These are phyloP conservation scores for Fistularia tabacaria DNA, from an alignment of 2,797 vertebrate species.

Conservation along the genomic window DNA sequence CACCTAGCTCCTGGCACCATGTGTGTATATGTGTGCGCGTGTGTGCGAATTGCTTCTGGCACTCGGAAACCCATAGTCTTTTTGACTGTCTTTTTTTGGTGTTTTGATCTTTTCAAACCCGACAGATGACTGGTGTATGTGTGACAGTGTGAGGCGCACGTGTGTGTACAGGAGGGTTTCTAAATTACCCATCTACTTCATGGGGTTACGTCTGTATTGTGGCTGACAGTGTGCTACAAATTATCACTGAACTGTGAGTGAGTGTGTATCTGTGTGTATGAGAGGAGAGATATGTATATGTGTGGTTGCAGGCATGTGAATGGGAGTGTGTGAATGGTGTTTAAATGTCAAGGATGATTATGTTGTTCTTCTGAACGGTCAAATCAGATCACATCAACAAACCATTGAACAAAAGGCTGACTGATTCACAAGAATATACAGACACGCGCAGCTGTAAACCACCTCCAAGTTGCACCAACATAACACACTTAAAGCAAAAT, in stretches of 20 bases:
- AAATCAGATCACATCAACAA: conserved; percentile 73
- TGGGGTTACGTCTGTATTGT: conserved; percentile 60
- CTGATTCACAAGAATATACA: conserved; percentile 37
- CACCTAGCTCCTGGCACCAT: conserved; percentile 71
- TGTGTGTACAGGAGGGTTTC: conserved; percentile 34
- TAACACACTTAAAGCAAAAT: conserved; percentile 27
- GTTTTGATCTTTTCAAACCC: conserved; percentile 69
- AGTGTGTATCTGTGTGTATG: conserved; percentile 15
- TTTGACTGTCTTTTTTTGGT: conserved; percentile 69
- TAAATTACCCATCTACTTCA: conserved; percentile 57
- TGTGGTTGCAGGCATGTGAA: conserved; percentile 24
- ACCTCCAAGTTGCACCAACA: conserved; percentile 35
- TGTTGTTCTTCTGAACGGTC: conserved; percentile 58
- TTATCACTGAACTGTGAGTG: conserved; percentile 43
- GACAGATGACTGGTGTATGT: conserved; percentile 60
- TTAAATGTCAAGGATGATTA: conserved; percentile 63
- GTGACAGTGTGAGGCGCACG: conserved; percentile 22
- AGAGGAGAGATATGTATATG: conserved; percentile 18
- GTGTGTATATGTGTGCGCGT: conserved; percentile 26
- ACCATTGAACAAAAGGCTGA: conserved; percentile 46
- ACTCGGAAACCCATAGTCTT: conserved; percentile 65
- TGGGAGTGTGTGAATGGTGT: conserved; percentile 35
- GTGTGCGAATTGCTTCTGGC: conserved; percentile 61
- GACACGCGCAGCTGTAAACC: conserved; percentile 23
- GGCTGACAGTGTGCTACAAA: conserved; percentile 62